Evolutionary conservation across 2,888 invertebrate species (phyloP), one percentile per base, ranked within the genome.

Genomic region (Psylliodes chrysocephalus): DNA sequence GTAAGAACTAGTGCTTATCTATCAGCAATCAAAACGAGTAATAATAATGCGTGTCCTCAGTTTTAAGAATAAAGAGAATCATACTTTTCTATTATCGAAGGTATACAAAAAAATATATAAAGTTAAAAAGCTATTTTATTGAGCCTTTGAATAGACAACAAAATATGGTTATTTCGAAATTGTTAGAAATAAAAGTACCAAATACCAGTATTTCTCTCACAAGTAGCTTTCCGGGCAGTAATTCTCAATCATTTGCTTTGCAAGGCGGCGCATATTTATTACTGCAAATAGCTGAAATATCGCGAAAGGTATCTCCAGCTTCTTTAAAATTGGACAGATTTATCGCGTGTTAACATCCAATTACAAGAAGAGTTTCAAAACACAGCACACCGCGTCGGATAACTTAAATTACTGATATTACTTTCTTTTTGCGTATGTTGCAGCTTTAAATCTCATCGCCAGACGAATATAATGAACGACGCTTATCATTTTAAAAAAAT

Each of bases 311-410:
- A 35, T 35, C 35, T 35, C 10, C n/a, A 35, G 35, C 35, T 35
- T 35, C 35, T 35, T 35, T 60, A 60, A 57, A 64, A 64, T 60
- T 55, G 38, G 60, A 60, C 49, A 62, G 64, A 71, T 71, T 66
- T 69, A 70, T 70, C 33, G 67, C 63, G 68, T 68, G 70, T 63
- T 54, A 63, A 67, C 62, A 66, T 53, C 60, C 63, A 65, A 68
- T 70, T 70, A 63, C 47, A 64, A 63, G 40, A 55, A 54, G 30
- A 47, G 33, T 55, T 60, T 47, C 25, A 55, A 63, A 66, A 54
- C 57, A 57, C 60, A 65, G 28, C 53, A 42, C 57, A 53, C 18
- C 25, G 56, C 38, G 33, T 49, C 52, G 53, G 47, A 61, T 65
- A 57, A 57, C 47, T 57, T 38, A 65, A 61, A 64, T 64, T 64